Percentiles rank a stretch among this genome's conserved stretches.
These are phyloP conservation scores for Muscidifurax raptorellus DNA, from an alignment of 1,140 invertebrate genomes.

Conservation along the genomic window DNA sequence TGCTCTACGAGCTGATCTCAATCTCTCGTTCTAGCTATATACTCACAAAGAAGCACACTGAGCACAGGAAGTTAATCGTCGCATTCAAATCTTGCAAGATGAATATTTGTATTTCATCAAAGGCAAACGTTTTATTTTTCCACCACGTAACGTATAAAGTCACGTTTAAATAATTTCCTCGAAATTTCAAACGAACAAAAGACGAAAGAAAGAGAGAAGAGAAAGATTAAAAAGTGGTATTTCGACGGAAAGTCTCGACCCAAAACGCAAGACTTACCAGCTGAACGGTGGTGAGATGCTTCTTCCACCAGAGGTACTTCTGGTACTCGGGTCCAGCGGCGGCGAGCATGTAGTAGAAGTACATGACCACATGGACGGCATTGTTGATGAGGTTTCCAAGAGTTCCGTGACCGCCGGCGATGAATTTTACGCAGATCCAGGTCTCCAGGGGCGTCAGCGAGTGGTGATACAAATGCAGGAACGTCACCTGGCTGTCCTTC, in stretches of 20 bases:
- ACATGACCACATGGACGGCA: conserved; percentile 96
- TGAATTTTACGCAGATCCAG: conserved; percentile 96
- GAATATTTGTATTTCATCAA: no score
- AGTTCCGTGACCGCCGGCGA: conserved; percentile 94
- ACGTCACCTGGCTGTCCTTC: conserved; percentile 94
- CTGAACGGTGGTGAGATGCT: conserved; percentile 92
- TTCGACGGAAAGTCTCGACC: not conserved
- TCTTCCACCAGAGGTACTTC: conserved; percentile 97
- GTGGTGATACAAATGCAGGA: conserved; percentile 96
- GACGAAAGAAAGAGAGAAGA: not conserved
- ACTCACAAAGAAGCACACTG: not conserved
- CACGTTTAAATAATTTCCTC: no score
- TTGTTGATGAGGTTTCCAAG: conserved; percentile 95
- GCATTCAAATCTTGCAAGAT: no score
- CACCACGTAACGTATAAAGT: no score
- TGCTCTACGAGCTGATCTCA: not conserved
- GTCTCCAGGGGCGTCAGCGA: conserved; percentile 95
- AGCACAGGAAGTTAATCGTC: not conserved
- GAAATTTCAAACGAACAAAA: no score
- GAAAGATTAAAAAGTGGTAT: not conserved
- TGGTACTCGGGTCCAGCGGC: conserved; percentile 93
- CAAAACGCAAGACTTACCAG: conserved; percentile 80
- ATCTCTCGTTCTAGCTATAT: not conserved
- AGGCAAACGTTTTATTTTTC: no score
- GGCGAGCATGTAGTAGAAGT: conserved; percentile 93